phyloP scores from a whole-genome alignment of 2,113 vertebrate species.

The Oenanthe melanoleuca region DNA sequence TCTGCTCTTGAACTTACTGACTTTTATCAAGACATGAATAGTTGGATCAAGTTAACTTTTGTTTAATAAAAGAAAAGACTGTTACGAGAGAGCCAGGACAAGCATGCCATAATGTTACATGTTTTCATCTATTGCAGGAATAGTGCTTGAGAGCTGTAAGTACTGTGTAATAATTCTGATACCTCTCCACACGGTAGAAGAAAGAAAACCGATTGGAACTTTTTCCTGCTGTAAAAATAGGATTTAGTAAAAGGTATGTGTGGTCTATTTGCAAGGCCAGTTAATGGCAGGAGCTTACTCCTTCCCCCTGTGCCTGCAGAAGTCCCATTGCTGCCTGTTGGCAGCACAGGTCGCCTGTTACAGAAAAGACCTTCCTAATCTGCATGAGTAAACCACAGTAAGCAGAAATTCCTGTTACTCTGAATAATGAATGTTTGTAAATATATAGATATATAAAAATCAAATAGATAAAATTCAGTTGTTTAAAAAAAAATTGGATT shows the following conservation, averaged over 20 bases:
- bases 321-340: neutral
- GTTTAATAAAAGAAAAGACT: neutral
- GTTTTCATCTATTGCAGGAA: constrained; percentile 54
- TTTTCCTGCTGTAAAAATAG: constrained; percentile 36
- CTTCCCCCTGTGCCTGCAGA: constrained; percentile 25
- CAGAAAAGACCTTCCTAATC: constrained; percentile 47
- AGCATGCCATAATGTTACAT: constrained; percentile 44
- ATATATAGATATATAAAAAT: neutral
- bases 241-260: constrained; percentile 26
- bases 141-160: constrained; percentile 55
- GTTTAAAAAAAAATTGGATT: neutral
- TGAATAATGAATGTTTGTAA: constrained; percentile 48
- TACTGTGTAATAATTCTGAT: constrained; percentile 50
- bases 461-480: neutral
- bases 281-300: neutral
- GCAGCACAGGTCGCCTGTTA: neutral
- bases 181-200: constrained; percentile 44
- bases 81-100: constrained; percentile 45
- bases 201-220: constrained; percentile 39
- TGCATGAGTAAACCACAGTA: neutral
- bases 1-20: constrained; percentile 59
- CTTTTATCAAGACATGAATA: constrained; percentile 51
- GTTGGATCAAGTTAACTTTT: constrained; percentile 30
- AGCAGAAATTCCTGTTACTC: constrained; percentile 47
- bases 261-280: neutral